A percentile compares a stretch with the other conserved stretches of the same genome.
Evolutionary conservation across 2,113 vertebrate genomes (phyloP).

Genomic region (Cinclus cinclus): DNA sequence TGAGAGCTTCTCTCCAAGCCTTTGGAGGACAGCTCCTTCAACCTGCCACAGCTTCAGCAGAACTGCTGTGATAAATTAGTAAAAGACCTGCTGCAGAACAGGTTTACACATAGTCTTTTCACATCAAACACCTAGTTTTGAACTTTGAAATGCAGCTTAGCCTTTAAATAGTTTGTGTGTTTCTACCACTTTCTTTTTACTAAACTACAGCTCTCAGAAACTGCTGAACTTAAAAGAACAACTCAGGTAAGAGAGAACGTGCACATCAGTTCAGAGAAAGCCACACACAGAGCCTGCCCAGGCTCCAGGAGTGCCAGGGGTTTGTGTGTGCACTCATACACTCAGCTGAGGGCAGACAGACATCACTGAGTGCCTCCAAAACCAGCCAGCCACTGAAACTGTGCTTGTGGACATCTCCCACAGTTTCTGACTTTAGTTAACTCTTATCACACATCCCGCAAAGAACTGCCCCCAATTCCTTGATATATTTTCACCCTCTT

Average conservation of each 20-base stretch:
- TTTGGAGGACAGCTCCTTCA: conserved; percentile 1
- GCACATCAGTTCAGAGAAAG: neutral
- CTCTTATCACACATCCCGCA: neutral
- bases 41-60: neutral
- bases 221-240: neutral
- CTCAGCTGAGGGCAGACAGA: neutral
- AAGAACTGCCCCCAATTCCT: neutral
- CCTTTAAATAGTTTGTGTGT: neutral
- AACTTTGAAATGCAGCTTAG: neutral
- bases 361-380: neutral
- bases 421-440: neutral
- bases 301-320: neutral
- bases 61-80: neutral
- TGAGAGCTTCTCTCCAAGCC: neutral
- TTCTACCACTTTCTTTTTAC: neutral
- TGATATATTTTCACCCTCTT: neutral
- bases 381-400: neutral
- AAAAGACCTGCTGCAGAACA: neutral
- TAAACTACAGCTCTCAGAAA: neutral
- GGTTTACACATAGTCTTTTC: neutral
- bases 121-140: neutral
- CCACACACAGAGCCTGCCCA: neutral
- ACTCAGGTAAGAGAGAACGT: rapidly evolving
- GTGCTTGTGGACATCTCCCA: neutral
- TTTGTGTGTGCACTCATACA: neutral